Percentiles rank a stretch among this genome's conserved stretches.
Evolutionary conservation across 2,888 invertebrate genomes (phyloP).

Genomic region (Drosophila histrio): DNA sequence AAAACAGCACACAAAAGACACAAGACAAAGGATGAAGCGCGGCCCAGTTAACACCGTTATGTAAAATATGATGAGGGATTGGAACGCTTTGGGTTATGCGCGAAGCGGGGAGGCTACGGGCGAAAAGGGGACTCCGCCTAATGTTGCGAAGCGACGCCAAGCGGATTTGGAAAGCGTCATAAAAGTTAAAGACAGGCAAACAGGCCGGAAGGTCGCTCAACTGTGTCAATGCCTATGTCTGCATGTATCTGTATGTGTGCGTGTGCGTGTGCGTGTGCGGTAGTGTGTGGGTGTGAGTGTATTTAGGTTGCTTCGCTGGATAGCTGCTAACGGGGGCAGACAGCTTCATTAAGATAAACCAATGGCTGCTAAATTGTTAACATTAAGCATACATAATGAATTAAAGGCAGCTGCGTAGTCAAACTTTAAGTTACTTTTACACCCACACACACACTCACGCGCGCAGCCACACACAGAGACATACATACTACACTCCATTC

Average conservation of each 20-base stretch:
- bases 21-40: constrained; percentile 29
- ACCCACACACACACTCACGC: constrained; percentile 4
- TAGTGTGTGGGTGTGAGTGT: constrained; percentile 41
- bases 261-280: constrained; percentile 12
- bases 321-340: constrained; percentile 54
- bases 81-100: constrained; percentile 21
- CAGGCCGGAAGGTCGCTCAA: constrained; percentile 59
- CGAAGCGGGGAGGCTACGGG: not conserved
- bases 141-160: constrained; percentile 60
- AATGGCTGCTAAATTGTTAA: constrained; percentile 80
- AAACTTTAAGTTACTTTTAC: constrained; percentile 57
- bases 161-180: constrained; percentile 70
- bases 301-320: constrained; percentile 52
- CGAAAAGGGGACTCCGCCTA: constrained; percentile 11
- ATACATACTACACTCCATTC: constrained; percentile 1
- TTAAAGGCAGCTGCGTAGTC: constrained; percentile 58
- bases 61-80: constrained; percentile 51
- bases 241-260: constrained; percentile 6
- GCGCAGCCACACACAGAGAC: constrained; percentile 17
- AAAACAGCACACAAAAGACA: constrained; percentile 34
- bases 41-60: constrained; percentile 41
- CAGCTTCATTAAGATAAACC: constrained; percentile 80
- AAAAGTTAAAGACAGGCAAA: constrained; percentile 73
- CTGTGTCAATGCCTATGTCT: constrained; percentile 38
- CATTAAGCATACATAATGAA: constrained; percentile 79